These are phyloP conservation scores for Cyprinodon brontotheroides DNA, from an alignment of 2,113 vertebrate species.

Conservation along the genomic window DNA sequence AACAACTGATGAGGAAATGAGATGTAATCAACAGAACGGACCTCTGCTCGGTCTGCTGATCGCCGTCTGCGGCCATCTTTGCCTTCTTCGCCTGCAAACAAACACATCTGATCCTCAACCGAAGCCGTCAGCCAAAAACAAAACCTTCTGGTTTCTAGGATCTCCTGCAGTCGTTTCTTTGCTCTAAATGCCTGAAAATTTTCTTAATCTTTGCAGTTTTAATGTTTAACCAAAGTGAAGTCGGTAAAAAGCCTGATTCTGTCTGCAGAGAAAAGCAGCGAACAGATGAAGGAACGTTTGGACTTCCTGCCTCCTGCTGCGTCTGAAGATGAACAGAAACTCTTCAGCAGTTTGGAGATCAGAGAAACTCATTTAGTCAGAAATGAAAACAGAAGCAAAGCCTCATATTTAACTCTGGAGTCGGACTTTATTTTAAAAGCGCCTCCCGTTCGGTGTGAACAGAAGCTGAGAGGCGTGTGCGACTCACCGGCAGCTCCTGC, in stretches of 20 bases:
- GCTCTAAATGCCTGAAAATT: neutral
- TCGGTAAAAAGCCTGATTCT: neutral
- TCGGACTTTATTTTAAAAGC: too few relatives aligned
- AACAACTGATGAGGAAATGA: neutral
- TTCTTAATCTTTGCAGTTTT: too few relatives aligned
- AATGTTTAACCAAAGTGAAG: neutral
- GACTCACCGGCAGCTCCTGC: slow-evolving; percentile 81
- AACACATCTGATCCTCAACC: neutral
- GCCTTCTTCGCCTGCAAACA: slow-evolving; percentile 78
- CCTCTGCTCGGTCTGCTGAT: slow-evolving; percentile 66
- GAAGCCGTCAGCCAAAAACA: too few relatives aligned
- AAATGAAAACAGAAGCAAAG: neutral
- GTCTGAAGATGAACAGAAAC: neutral
- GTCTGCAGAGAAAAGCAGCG: neutral
- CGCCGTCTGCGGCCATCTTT: slow-evolving; percentile 67
- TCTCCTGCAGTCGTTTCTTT: neutral
- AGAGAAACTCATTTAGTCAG: neutral
- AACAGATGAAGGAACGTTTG: neutral
- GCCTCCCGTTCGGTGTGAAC: too few relatives aligned
- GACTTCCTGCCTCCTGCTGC: neutral
- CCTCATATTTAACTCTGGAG: too few relatives aligned
- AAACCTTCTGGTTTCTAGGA: neutral
- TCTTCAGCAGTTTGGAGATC: too few relatives aligned
- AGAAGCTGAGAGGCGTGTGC: too few relatives aligned
- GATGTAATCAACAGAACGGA: slow-evolving; percentile 30